These are phyloP conservation scores for Sinocyclocheilus rhinocerous DNA, from an alignment of 2,113 vertebrate genomes.

Conservation along the genomic window DNA sequence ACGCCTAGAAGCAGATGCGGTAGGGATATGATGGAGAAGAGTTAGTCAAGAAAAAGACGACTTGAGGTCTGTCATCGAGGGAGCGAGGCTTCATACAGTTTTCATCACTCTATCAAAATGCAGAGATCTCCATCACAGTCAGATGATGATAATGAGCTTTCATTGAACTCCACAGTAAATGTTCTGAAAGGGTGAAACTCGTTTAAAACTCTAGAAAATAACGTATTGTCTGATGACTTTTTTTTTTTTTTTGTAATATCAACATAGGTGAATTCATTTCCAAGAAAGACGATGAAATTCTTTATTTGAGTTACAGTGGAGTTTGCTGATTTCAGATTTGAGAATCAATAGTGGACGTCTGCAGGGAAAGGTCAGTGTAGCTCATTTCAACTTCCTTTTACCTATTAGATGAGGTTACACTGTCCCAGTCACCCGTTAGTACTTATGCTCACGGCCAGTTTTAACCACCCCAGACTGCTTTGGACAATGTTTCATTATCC, in stretches of 20 bases:
- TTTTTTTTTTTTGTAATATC: background rate
- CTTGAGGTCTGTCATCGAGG: slow-evolving; percentile 1
- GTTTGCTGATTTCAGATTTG: background rate
- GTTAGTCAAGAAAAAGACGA: slow-evolving; percentile 63
- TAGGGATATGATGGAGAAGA: slow-evolving; percentile 70
- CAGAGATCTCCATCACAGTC: slow-evolving; percentile 29
- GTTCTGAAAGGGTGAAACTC: slow-evolving; percentile 6
- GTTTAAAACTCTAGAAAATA: background rate
- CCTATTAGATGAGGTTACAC: slow-evolving; percentile 63
- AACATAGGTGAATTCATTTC: background rate
- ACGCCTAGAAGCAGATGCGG: slow-evolving; percentile 30
- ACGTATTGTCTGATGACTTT: background rate
- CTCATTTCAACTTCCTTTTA: slow-evolving; percentile 72
- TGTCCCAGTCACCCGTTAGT: slow-evolving; percentile 70
- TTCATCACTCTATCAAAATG: slow-evolving; percentile 30
- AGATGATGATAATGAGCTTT: slow-evolving; percentile 47
- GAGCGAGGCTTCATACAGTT: slow-evolving; percentile 33
- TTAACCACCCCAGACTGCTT: slow-evolving; percentile 73
- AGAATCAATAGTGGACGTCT: background rate
- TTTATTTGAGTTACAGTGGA: background rate
- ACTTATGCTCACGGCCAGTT: slow-evolving; percentile 74
- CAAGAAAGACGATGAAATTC: background rate
- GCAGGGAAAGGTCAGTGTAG: slow-evolving; percentile 62
- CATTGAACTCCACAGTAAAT: slow-evolving; percentile 44
- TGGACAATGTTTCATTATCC: slow-evolving; percentile 51